These are phyloP conservation scores for Pseudolycoriella hygida DNA, from an alignment of 2,888 invertebrate genomes.

Conservation along the genomic window DNA sequence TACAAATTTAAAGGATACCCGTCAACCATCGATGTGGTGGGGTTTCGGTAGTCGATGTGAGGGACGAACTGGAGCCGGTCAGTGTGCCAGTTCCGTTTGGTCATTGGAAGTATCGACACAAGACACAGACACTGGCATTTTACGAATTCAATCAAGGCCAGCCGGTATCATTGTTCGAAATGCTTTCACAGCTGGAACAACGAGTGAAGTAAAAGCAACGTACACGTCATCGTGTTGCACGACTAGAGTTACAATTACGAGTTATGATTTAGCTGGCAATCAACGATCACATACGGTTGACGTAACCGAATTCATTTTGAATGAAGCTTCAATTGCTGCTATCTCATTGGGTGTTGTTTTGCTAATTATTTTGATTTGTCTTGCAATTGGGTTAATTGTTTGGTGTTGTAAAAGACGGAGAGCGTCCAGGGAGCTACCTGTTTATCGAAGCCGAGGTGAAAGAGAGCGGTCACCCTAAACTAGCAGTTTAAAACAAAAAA, in stretches of 20 bases:
- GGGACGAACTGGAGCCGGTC: slow-evolving; percentile 31
- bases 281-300: slow-evolving; percentile 42
- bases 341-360: slow-evolving; percentile 49
- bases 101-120: slow-evolving; percentile 46
- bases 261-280: slow-evolving; percentile 51
- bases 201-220: slow-evolving; percentile 42
- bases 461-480: slow-evolving; percentile 16
- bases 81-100: slow-evolving; percentile 50
- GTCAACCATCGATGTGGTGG: slow-evolving; percentile 40
- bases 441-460: slow-evolving; percentile 29
- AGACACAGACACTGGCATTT: slow-evolving; percentile 44
- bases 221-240: slow-evolving; percentile 59
- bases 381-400: slow-evolving; percentile 36
- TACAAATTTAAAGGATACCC: slow-evolving; percentile 32
- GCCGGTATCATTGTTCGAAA: slow-evolving; percentile 41
- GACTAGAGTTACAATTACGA: slow-evolving; percentile 45
- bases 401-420: slow-evolving; percentile 40
- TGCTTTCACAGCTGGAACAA: slow-evolving; percentile 48
- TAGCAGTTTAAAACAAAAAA: background rate
- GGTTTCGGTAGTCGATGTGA: slow-evolving; percentile 46
- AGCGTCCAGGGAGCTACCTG: slow-evolving; percentile 40
- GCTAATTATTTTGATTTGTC: slow-evolving; percentile 38
- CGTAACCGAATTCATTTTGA: slow-evolving; percentile 29
- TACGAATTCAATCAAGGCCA: slow-evolving; percentile 39
- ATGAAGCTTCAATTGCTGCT: slow-evolving; percentile 42